phyloP scores from a whole-genome alignment of 1,140 invertebrate genomes.

The Dendroctonus valens region DNA sequence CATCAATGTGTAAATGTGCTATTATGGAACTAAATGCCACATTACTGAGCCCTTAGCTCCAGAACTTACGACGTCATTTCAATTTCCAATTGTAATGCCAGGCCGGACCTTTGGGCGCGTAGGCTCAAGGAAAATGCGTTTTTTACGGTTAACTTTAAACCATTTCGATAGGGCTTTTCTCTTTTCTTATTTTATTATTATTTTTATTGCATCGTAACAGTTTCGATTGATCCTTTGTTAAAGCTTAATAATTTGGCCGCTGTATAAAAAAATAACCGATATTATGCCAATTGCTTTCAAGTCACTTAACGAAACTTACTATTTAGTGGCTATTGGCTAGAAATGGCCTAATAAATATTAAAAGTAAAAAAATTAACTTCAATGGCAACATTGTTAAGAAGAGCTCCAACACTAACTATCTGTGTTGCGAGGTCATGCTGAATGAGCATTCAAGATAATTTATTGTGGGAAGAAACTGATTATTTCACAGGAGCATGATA shows the following conservation, averaged over 20 bases:
- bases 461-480: conserved; percentile 36
- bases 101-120: conserved; percentile 32
- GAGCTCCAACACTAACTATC: conserved; percentile 17
- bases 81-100: conserved; percentile 48
- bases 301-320: no score
- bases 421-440: conserved; percentile 28
- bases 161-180: conserved; percentile 30
- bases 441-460: conserved; percentile 33
- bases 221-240: conserved; percentile 38
- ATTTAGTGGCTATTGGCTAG: no score
- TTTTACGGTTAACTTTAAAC: conserved; percentile 43
- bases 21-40: conserved; percentile 42
- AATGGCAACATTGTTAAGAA: conserved; percentile 21
- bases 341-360: no score
- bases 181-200: conserved; percentile 40
- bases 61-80: conserved; percentile 47
- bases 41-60: conserved; percentile 44
- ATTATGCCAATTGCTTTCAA: conserved; percentile 14
- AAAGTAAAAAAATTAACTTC: not conserved
- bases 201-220: conserved; percentile 37
- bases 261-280: conserved; percentile 26
- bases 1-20: conserved; percentile 46
- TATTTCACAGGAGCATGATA: conserved; percentile 30
- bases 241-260: conserved; percentile 28
- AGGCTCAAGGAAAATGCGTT: conserved; percentile 39